phyloP scores from a whole-genome alignment of 2,797 vertebrate species.

The Diplodus sargus region DNA sequence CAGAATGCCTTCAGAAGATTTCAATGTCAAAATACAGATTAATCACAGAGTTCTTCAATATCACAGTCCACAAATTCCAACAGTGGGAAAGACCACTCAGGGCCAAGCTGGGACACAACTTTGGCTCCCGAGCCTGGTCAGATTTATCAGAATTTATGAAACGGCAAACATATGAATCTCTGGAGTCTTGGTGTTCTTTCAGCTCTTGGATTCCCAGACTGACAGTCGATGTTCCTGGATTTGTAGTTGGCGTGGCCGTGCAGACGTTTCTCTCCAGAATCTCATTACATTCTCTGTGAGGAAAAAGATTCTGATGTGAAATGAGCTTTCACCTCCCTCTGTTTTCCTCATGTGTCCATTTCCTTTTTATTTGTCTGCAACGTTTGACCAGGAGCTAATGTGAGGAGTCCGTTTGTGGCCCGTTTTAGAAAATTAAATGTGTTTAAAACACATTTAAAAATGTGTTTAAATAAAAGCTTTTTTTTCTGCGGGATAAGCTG shows the following conservation, averaged over 20 bases:
- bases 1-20: slow-evolving; percentile 33
- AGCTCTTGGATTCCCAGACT: slow-evolving; percentile 65
- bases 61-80: slow-evolving; percentile 62
- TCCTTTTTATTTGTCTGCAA: slow-evolving; percentile 21
- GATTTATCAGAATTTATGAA: slow-evolving; percentile 79
- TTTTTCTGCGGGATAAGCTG: neutral
- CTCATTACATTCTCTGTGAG: slow-evolving; percentile 55
- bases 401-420: neutral
- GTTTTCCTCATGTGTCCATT: slow-evolving; percentile 13
- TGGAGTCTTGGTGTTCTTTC: slow-evolving; percentile 77
- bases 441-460: too few species aligned
- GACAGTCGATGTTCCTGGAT: slow-evolving; percentile 74
- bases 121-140: slow-evolving; percentile 67
- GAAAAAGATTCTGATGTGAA: slow-evolving; percentile 69
- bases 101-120: slow-evolving; percentile 72
- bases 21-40: slow-evolving; percentile 70
- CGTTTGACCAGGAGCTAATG: neutral
- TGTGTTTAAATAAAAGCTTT: neutral
- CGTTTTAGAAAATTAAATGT: neutral
- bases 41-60: slow-evolving; percentile 54
- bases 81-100: slow-evolving; percentile 60
- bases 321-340: slow-evolving; percentile 31
- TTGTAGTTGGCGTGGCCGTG: slow-evolving; percentile 63
- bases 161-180: slow-evolving; percentile 77
- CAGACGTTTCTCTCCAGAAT: slow-evolving; percentile 66